Conservation (phyloP, 2,797 vertebrate species). For the Aeoliscus strigatus region DNA sequence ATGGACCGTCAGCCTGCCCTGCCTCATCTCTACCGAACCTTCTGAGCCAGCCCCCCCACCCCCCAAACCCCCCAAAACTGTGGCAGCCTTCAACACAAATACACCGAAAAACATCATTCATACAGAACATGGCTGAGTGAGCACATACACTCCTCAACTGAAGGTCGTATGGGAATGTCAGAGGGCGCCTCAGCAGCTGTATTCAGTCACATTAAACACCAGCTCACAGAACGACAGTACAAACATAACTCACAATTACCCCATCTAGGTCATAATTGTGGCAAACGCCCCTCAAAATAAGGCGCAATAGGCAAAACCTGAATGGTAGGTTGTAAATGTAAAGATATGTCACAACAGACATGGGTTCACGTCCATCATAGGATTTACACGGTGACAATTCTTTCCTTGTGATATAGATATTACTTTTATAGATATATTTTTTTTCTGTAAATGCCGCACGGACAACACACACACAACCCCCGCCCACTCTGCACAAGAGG, state of each 20-base stretch:
- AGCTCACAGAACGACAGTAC: constrained; percentile 1
- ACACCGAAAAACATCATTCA: constrained; percentile 14
- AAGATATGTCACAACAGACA: too few species aligned
- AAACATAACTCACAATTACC: too few species aligned
- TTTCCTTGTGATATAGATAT: too few species aligned
- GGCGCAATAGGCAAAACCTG: too few species aligned
- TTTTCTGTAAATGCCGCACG: too few species aligned
- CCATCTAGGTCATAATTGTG: too few species aligned
- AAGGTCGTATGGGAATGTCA: constrained; percentile 6
- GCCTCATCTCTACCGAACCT: constrained; percentile 16
- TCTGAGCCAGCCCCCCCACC: constrained; percentile 10
- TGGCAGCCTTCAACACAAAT: constrained; percentile 11
- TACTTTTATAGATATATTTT: too few species aligned
- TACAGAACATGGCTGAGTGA: background rate
- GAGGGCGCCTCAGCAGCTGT: constrained; percentile 5
- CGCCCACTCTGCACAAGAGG: background rate
- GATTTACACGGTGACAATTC: too few species aligned
- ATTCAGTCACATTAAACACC: background rate
- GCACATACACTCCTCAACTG: background rate
- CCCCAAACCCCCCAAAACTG: too few species aligned
- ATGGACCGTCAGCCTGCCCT: constrained; percentile 3
- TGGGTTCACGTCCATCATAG: too few species aligned
- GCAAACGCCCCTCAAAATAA: too few species aligned
- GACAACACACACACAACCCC: constrained; percentile 2
- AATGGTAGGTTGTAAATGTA: too few species aligned